Conservation (phyloP, 1,140 invertebrate species). For the Melitaea cinxia region DNA sequence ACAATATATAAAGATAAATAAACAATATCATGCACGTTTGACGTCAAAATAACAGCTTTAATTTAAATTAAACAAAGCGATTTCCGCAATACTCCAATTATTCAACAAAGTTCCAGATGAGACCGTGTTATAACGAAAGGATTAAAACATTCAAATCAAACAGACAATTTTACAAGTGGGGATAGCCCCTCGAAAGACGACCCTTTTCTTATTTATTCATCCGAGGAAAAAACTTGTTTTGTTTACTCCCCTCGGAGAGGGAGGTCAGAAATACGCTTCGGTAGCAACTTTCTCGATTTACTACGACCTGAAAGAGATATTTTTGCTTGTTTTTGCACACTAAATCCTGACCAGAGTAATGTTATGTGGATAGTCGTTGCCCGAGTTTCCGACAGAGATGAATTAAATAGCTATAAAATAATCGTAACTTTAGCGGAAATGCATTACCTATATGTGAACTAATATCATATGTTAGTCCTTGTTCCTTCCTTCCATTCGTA, state of each 20-base stretch:
- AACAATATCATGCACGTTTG: too few species aligned
- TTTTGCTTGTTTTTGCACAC: conserved; percentile 61
- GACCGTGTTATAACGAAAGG: conserved; percentile 61
- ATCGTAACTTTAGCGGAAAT: too few species aligned
- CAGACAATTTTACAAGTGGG: conserved; percentile 64
- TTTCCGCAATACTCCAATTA: conserved; percentile 42
- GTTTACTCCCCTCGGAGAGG: conserved; percentile 66
- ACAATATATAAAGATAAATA: background rate
- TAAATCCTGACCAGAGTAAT: conserved; percentile 50
- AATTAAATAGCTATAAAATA: background rate
- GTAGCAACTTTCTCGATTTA: conserved; percentile 62
- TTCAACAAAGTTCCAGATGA: conserved; percentile 49
- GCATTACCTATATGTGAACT: too few species aligned
- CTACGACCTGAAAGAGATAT: conserved; percentile 57
- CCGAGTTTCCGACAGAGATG: background rate
- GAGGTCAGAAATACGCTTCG: conserved; percentile 60
- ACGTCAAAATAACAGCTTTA: background rate
- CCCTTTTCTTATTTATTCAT: conserved; percentile 81
- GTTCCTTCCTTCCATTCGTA: too few species aligned
- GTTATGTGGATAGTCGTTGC: conserved; percentile 36
- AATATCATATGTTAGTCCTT: too few species aligned
- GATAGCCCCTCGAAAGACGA: conserved; percentile 60
- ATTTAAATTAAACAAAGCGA: conserved; percentile 26
- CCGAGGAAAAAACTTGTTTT: conserved; percentile 78
- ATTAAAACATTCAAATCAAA: conserved; percentile 80